Evolutionary conservation across 2,888 invertebrate species (phyloP), one percentile per base, ranked within the genome.

Genomic region (Neoascia interrupta): DNA sequence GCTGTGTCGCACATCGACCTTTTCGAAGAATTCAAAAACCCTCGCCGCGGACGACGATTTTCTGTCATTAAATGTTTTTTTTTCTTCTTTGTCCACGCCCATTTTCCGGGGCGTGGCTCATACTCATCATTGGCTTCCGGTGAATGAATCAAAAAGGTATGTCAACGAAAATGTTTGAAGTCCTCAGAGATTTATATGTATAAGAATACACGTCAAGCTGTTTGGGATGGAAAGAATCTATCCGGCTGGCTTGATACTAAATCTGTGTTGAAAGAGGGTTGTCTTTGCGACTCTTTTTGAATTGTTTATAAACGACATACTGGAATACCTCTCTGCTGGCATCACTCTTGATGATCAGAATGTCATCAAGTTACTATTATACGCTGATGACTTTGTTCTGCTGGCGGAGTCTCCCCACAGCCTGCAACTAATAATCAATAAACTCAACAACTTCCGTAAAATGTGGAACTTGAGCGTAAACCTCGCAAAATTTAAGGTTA

Each of bases 361-460:
- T 13, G 23, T 21, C 23, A 43, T 21, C 11, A 43, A 21, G 10
- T 10, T 43, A 5, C 8, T 23, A 1, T 11, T 10, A n/a, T 23
- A 43, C 43, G 43, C 43, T 6, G 43, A 21, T 11, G 5, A 43
- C 23, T 11, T 43, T 11, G n/a, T 23, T 43, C 11, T 43, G 23
- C 11, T 43, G 10, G 21, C 23, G 19, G 41, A 41, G 10, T 41
- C 21, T 3, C 41, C 41, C 21, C 41, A 41, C 19, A 19, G 41
- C 19, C 15, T 19, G 21, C 41, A 41, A 41, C 41, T 41, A 18
- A 41, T 43, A 13, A 43, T 23, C 23, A 43, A 23, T 13, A 43
- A 43, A 23, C n/a, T 43, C 3, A 19, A 43, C 0, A 3, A n/a
- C 4, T 23, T 21, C 21, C 23, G 23, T 13, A 43, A 23, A 43